These are phyloP conservation scores for Zosterops borbonicus DNA, from an alignment of 2,113 vertebrate species.

Conservation along the genomic window DNA sequence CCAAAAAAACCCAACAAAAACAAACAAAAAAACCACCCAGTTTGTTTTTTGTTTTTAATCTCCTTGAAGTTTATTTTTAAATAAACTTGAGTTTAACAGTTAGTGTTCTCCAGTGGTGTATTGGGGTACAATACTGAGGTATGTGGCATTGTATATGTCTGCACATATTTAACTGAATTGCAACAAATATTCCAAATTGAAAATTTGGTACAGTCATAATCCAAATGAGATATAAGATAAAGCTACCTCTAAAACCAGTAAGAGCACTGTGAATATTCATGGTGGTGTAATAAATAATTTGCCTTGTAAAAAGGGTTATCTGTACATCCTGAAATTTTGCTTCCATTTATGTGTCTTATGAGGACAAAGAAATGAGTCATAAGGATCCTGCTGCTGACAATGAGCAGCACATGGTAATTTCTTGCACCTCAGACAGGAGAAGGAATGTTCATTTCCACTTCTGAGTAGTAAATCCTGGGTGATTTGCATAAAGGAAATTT, in stretches of 20 bases:
- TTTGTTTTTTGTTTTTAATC: background rate
- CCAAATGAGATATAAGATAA: background rate
- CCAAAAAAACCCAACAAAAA: too few relatives aligned
- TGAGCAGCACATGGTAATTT: background rate
- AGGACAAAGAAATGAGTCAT: background rate
- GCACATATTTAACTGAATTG: background rate
- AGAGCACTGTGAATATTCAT: background rate
- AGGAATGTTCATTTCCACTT: background rate
- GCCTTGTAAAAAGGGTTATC: background rate
- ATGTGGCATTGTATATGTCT: background rate
- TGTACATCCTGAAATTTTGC: background rate
- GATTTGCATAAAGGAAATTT: background rate
- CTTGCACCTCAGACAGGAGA: background rate
- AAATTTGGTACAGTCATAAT: accelerated
- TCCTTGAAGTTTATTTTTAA: background rate
- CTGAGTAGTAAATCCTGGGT: background rate
- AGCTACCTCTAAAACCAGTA: background rate
- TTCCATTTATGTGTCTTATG: background rate
- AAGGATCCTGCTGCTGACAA: background rate
- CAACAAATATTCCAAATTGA: background rate
- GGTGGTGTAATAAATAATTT: background rate
- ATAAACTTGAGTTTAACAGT: background rate
- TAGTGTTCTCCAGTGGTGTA: background rate
- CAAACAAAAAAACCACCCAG: too few relatives aligned
- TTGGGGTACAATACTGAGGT: background rate